These are phyloP conservation scores for Glyptemys insculpta DNA, from an alignment of 2,797 vertebrate genomes.

Conservation along the genomic window DNA sequence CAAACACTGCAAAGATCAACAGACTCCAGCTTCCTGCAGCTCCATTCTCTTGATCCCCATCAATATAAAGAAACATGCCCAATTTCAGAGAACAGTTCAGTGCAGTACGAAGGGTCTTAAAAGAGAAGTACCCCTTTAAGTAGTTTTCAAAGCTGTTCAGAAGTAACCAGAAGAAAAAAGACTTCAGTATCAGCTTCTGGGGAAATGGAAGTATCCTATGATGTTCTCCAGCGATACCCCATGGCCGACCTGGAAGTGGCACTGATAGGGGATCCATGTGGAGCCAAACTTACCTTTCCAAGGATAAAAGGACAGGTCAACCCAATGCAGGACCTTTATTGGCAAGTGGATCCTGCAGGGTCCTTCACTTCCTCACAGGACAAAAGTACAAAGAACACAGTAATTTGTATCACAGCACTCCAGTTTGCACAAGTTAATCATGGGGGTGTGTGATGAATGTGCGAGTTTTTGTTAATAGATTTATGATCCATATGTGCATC, in stretches of 20 bases:
- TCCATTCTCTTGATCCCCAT: not conserved
- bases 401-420: not conserved
- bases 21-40: not conserved
- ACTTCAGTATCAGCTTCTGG: not conserved
- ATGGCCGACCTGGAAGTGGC: not conserved
- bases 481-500: not conserved
- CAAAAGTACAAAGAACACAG: not conserved
- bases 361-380: not conserved
- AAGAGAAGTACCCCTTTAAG: accelerated
- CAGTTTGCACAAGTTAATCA: not conserved
- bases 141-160: not conserved
- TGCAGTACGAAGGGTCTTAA: not conserved
- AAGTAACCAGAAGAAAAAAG: not conserved
- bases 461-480: not conserved
- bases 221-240: not conserved
- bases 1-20: not conserved
- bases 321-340: accelerated
- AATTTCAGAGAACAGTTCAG: not conserved
- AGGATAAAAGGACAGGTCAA: not conserved
- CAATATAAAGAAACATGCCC: not conserved
- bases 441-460: not conserved
- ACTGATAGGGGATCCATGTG: not conserved
- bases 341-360: not conserved
- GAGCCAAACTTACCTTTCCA: not conserved
- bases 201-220: not conserved